phyloP scores from a whole-genome alignment of 2,113 vertebrate genomes.

The Seriola rivoliana region DNA sequence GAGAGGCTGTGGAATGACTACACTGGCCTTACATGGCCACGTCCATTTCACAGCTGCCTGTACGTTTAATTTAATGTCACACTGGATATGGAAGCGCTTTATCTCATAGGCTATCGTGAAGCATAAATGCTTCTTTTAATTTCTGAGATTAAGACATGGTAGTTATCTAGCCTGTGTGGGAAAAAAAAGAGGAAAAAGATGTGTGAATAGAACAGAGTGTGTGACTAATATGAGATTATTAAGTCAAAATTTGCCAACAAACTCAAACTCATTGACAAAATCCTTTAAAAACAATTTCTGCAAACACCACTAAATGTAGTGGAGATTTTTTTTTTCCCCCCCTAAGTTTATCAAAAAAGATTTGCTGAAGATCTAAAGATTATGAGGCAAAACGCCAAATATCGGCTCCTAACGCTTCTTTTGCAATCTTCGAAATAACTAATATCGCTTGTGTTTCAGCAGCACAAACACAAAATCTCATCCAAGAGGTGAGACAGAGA shows the following conservation, averaged over 20 bases:
- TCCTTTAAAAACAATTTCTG: neutral
- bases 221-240: slow-evolving; percentile 4
- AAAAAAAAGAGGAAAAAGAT: neutral
- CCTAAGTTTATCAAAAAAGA: neutral
- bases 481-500: slow-evolving; percentile 15
- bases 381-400: neutral
- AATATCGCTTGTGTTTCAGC: neutral
- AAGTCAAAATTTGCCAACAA: neutral
- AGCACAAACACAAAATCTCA: slow-evolving; percentile 19
- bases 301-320: neutral
- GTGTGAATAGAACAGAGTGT: neutral
- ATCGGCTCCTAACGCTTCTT: neutral
- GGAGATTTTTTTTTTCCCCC: neutral
- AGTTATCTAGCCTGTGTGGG: slow-evolving; percentile 11
- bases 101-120: slow-evolving; percentile 48
- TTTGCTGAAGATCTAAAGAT: neutral
- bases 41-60: slow-evolving; percentile 54
- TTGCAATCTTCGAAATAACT: neutral
- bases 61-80: slow-evolving; percentile 66
- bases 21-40: slow-evolving; percentile 11
- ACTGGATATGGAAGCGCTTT: slow-evolving; percentile 47
- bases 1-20: slow-evolving; percentile 25
- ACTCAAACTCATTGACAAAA: neutral
- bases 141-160: slow-evolving; percentile 50
- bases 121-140: slow-evolving; percentile 56